Conservation (phyloP, 2,797 vertebrate species). For the Oreonectes daqikongensis region DNA sequence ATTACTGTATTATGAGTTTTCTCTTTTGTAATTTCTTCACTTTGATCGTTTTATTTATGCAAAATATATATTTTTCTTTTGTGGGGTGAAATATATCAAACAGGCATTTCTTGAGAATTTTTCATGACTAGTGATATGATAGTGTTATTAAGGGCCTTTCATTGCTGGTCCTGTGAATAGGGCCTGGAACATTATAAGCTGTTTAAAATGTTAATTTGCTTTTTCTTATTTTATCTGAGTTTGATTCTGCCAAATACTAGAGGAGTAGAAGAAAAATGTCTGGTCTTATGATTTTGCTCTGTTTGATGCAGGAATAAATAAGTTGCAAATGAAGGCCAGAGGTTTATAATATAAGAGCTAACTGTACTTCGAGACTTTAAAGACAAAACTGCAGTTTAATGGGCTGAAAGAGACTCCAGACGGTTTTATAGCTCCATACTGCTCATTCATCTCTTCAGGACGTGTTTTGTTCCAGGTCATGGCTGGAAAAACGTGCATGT, state of each 20-base stretch:
- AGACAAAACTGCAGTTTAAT: neutral
- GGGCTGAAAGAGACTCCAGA: slow-evolving; percentile 3
- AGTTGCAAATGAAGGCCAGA: slow-evolving; percentile 31
- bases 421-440: neutral
- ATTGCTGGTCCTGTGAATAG: slow-evolving; percentile 34
- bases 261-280: neutral
- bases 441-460: neutral
- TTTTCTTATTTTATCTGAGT: neutral
- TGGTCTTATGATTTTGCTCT: slow-evolving; percentile 40
- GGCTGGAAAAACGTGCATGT: neutral
- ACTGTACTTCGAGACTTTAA: neutral
- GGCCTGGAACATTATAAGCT: neutral
- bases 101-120: neutral
- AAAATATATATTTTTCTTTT: neutral
- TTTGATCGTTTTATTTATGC: neutral
- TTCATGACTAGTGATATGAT: neutral
- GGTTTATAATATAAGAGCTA: slow-evolving; percentile 4
- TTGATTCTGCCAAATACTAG: slow-evolving; percentile 39
- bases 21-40: neutral
- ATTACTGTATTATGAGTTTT: neutral
- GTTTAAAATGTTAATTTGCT: slow-evolving; percentile 7
- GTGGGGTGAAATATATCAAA: slow-evolving; percentile 5
- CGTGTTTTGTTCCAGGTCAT: neutral
- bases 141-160: slow-evolving; percentile 39
- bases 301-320: neutral